phyloP scores from a whole-genome alignment of 2,797 vertebrate genomes.

The Premnoplex brunnescens region DNA sequence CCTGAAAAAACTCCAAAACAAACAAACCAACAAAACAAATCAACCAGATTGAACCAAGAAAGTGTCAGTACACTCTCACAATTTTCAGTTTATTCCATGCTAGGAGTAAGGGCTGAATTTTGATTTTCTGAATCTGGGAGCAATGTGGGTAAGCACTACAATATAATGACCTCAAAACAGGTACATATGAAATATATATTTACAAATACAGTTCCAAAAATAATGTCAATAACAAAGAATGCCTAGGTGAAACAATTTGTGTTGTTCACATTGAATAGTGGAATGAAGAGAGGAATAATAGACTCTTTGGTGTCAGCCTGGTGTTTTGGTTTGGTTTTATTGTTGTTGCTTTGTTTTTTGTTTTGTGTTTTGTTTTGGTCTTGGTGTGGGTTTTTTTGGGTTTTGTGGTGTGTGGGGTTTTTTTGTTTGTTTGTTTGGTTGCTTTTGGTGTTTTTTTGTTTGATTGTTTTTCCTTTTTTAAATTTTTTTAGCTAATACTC shows the following conservation, averaged over 20 bases:
- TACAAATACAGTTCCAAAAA: neutral
- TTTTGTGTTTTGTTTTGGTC: too few species aligned
- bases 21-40: neutral
- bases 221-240: neutral
- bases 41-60: neutral
- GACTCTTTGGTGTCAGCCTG: neutral
- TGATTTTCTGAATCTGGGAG: neutral
- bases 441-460: too few species aligned
- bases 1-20: neutral
- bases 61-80: neutral
- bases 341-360: too few species aligned
- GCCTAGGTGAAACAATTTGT: neutral
- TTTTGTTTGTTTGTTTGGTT: too few species aligned
- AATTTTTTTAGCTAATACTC: neutral
- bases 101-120: neutral
- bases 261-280: neutral
- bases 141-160: neutral
- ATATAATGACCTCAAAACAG: neutral
- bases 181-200: neutral
- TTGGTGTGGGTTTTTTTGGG: too few species aligned
- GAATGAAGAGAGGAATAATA: neutral
- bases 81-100: neutral
- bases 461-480: too few species aligned
- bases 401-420: too few species aligned
- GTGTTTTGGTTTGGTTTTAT: neutral